phyloP scores from a whole-genome alignment of 1,140 invertebrate species.

The Limonius californicus region DNA sequence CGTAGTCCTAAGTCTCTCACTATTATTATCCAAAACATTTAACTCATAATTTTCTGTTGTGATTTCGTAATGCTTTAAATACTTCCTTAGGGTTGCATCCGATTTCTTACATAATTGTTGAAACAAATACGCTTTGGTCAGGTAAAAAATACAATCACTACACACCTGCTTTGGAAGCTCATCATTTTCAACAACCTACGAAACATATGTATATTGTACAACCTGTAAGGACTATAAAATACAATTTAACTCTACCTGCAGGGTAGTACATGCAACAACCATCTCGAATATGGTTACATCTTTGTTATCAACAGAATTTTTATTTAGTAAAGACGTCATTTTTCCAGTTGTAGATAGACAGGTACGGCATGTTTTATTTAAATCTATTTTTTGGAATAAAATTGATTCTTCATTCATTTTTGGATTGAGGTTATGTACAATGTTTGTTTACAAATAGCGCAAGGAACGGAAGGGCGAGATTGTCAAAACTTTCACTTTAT shows the following conservation, averaged over 20 bases:
- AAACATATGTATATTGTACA: too few relatives aligned
- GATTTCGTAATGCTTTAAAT: neutral
- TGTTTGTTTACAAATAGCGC: too few relatives aligned
- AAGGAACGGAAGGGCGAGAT: too few relatives aligned
- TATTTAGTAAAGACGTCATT: neutral
- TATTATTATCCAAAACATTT: too few relatives aligned
- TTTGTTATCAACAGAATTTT: neutral
- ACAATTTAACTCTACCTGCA: too few relatives aligned
- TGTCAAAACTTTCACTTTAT: too few relatives aligned
- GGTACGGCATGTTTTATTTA: neutral
- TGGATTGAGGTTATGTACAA: neutral
- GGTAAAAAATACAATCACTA: neutral
- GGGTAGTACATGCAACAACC: neutral
- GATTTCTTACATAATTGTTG: slow-evolving; percentile 3
- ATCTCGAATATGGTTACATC: neutral
- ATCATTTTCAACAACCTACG: slow-evolving; percentile 10
- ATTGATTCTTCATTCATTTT: neutral
- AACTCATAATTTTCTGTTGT: too few relatives aligned
- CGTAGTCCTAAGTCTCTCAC: too few relatives aligned
- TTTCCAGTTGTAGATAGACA: neutral
- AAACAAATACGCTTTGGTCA: slow-evolving; percentile 4
- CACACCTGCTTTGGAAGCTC: slow-evolving; percentile 4
- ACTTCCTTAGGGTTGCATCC: neutral
- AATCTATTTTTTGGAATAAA: neutral
- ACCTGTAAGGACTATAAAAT: too few relatives aligned